Evolutionary conservation across 53 echinoderm and acorn worm species (phyloP).

Genomic region (Crossaster papposus): DNA sequence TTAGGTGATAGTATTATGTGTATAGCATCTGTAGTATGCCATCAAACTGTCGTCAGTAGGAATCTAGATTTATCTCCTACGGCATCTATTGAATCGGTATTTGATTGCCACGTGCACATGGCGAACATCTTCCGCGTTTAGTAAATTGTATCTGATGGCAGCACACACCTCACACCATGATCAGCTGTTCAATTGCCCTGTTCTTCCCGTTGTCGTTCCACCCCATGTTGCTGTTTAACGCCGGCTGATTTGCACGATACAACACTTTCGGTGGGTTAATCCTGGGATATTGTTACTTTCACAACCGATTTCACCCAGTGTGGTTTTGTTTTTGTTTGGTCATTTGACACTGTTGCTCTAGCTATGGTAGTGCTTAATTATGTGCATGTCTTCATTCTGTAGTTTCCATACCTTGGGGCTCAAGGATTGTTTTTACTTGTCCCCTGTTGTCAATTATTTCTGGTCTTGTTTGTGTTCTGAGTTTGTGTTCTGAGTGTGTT

Average conservation of each 20-base stretch:
- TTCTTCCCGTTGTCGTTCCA: background rate
- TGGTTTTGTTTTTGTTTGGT: background rate
- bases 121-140: background rate
- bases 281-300: background rate
- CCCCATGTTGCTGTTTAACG: background rate
- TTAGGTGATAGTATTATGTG: background rate
- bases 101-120: background rate
- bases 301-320: background rate
- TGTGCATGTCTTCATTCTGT: background rate
- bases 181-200: constrained; percentile 24
- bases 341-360: background rate
- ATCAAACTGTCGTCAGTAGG: background rate
- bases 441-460: background rate
- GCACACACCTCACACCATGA: background rate
- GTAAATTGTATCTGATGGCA: background rate
- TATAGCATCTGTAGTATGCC: background rate
- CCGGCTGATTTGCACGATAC: background rate
- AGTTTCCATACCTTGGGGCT: background rate
- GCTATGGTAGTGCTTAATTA: background rate
- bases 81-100: background rate
- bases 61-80: background rate
- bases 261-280: constrained; percentile 44
- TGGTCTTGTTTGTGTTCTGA: background rate
- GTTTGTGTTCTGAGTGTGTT: background rate
- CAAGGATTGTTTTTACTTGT: background rate